Base-by-base conservation (phyloP, 92 coral and sea anemone genomes). In the Hydrozoanthus gracilis region DNA sequence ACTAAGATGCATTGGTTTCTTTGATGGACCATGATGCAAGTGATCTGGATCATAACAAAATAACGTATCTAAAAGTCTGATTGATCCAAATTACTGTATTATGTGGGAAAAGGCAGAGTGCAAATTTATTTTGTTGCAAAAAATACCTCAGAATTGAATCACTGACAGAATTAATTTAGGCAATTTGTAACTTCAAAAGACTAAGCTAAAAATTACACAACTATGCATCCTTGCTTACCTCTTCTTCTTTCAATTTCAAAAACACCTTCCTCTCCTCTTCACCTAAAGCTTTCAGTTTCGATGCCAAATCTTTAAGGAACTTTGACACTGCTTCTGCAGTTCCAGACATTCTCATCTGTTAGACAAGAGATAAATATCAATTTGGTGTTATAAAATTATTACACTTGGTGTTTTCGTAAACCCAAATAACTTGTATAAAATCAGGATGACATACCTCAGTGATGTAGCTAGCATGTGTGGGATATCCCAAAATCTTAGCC, bases 391-490 rank as follows among this genome's bases (percentile, higher is more conserved):
- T n/a, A n/a, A n/a, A n/a, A n/a, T n/a, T n/a, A n/a, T n/a, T n/a
- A n/a, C n/a, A n/a, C n/a, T n/a, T n/a, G n/a, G n/a, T n/a, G 64
- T 11, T 58, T 8, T 58, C 4, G 4, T 58, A 16, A 58, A n/a
- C 15, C 15, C 15, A 8, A n/a, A 56, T 11, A 8, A 11, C 15
- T 56, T 56, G 64, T 8, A 56, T 1, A 56, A 56, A 56, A 3
- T 56, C 4, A 56, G 64, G 15, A 56, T 56, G 4, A 10, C 15
- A n/a, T 88, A 96, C 98, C 93, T 96, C 99, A 39, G 95, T 88
- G 62, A 96, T 92, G 91, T 96, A 95, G 83, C 95, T 94, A 44
- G 99, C 89, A 88, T 96, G 99, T 35, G 99, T 96, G 17, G 98
- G 93, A 79, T 96, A 96, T 69, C 92, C 98, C 71, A 96, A 98